Conservation (phyloP, 2,888 invertebrate genomes). For the Uropetala carovei region DNA sequence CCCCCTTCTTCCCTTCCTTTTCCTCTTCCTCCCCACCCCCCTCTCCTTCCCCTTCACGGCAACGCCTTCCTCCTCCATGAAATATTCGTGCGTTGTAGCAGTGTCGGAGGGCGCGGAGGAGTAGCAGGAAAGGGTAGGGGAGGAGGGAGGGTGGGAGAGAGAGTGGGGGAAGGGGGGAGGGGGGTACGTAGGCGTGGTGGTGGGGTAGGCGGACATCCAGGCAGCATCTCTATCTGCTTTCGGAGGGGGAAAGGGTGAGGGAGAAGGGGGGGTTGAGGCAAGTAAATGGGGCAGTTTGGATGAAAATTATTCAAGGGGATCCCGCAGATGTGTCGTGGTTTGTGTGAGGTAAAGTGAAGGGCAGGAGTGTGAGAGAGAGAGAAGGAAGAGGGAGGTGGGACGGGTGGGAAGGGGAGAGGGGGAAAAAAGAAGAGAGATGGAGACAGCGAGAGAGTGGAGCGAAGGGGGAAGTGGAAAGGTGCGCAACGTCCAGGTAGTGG, state of each 20-base stretch:
- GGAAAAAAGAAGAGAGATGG: not conserved
- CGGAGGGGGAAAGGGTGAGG: not conserved
- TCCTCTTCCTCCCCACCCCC: not conserved
- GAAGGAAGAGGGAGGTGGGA: not conserved
- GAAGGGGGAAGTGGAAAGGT: not conserved
- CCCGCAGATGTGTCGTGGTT: constrained; percentile 58
- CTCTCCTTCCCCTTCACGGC: not conserved
- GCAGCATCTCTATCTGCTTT: not conserved
- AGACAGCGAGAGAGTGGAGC: not conserved
- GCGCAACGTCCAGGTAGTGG: not conserved
- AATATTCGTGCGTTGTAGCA: constrained; percentile 38
- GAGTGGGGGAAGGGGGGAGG: not conserved
- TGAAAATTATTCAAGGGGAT: constrained; percentile 60
- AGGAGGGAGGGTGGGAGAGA: not conserved
- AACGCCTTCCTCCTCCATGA: not conserved
- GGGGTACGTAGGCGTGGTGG: not conserved
- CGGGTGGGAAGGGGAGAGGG: not conserved
- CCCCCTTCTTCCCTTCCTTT: not conserved
- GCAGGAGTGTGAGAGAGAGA: not conserved
- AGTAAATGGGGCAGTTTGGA: constrained; percentile 64
- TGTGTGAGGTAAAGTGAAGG: constrained; percentile 3
- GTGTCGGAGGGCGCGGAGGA: not conserved
- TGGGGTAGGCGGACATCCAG: not conserved
- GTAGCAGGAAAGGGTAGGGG: not conserved
- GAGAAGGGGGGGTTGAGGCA: not conserved